phyloP scores from a whole-genome alignment of 2,888 invertebrate genomes.

The Volucella inanis region DNA sequence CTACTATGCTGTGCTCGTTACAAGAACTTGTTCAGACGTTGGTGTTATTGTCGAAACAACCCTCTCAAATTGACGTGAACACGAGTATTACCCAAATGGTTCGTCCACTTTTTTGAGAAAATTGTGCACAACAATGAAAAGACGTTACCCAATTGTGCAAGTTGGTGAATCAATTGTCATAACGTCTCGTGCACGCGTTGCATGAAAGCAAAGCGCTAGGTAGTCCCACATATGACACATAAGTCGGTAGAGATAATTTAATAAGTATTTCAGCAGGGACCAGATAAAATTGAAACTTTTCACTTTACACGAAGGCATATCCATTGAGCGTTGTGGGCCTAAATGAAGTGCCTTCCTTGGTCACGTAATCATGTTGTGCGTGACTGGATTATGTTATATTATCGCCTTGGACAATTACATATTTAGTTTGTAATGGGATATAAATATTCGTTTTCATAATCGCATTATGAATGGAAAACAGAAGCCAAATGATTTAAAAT shows the following conservation, averaged over 20 bases:
- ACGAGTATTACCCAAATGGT: conserved; percentile 8
- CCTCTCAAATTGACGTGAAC: background rate
- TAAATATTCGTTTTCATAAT: conserved; percentile 36
- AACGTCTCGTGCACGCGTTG: conserved; percentile 42
- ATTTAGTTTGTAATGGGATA: conserved; percentile 24
- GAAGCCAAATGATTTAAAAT: conserved; percentile 13
- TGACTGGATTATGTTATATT: conserved; percentile 38
- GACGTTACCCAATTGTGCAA: conserved; percentile 59
- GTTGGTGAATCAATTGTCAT: conserved; percentile 46
- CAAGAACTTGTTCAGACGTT: background rate
- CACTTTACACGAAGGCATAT: background rate
- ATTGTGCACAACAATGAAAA: background rate
- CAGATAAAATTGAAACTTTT: conserved; percentile 18
- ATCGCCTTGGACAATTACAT: conserved; percentile 7
- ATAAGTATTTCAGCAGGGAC: conserved; percentile 7
- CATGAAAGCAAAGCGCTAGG: conserved; percentile 27
- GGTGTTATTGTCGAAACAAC: conserved; percentile 10
- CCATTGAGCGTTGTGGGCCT: background rate
- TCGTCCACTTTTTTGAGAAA: background rate
- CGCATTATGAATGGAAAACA: conserved; percentile 48
- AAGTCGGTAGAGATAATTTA: conserved; percentile 54
- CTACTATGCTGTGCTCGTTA: background rate
- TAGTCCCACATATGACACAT: conserved; percentile 13
- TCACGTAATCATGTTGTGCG: conserved; percentile 58
- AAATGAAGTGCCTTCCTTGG: conserved; percentile 35